Evolutionary conservation across 2,888 invertebrate genomes (phyloP).

Genomic region (Callimorpha dominula): DNA sequence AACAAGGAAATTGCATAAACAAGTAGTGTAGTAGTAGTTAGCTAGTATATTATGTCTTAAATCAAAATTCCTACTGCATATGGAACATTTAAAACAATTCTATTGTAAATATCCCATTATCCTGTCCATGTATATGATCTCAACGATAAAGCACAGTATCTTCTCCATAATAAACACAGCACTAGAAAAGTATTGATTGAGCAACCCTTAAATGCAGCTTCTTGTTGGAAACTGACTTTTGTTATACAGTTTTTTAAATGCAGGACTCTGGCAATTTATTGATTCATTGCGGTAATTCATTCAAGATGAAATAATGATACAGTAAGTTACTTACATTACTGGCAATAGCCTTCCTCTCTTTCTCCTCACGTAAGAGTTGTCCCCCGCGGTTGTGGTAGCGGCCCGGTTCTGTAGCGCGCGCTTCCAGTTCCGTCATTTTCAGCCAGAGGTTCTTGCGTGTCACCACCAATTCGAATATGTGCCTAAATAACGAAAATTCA

Average conservation of each 20-base stretch:
- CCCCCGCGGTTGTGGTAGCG: slow-evolving; percentile 96
- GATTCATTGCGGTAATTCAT: not conserved
- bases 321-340: slow-evolving; percentile 72
- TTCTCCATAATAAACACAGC: no score
- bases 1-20: no score
- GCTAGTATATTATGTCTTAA: no score
- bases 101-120: no score
- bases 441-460: slow-evolving; percentile 91
- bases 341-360: slow-evolving; percentile 92
- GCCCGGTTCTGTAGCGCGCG: slow-evolving; percentile 92
- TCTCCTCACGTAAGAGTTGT: slow-evolving; percentile 94
- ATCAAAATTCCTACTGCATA: no score
- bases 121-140: not conserved
- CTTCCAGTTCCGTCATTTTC: slow-evolving; percentile 92
- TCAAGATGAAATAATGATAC: not conserved
- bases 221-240: not conserved
- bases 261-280: not conserved
- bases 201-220: not conserved
- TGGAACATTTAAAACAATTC: no score
- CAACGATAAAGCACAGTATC: not conserved
- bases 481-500: slow-evolving; percentile 63
- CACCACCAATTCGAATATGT: slow-evolving; percentile 88
- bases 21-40: no score
- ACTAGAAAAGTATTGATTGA: no score
- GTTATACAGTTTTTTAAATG: not conserved